Base-by-base conservation (phyloP, 2,797 vertebrate genomes). In the Propithecus perrieri region DNA sequence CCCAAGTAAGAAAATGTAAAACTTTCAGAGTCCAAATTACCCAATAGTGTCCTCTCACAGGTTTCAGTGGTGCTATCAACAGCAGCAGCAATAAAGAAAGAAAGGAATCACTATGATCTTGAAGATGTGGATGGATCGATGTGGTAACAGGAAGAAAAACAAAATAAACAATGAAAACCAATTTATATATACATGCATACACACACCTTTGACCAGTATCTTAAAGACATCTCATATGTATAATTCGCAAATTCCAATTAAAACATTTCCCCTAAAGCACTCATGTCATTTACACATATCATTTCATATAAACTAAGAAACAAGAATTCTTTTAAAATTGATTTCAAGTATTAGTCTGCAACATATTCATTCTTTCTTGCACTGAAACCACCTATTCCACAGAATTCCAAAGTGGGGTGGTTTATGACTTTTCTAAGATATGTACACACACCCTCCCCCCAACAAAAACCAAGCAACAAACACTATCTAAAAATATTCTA, bases 401-500 rank as follows among this genome's bases (percentile, higher is more conserved):
- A 84, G 55, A 87, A 83, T 87, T 55, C 72, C 59, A 65, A 87
- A 92, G 35, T 24, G 6, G 13, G 33, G n/a, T 26, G 11, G 80
- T 81, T 53, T 46, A 55, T 7, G 12, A 63, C n/a, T 76, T 88
- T 59, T 91, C 63, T 18, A 74, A 95, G 46, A 78, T 33, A 79
- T 13, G 24, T 4, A 75, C 50, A 46, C 1, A 81, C 38, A 55
- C 1, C 35, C 13, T 43, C 8, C 35, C 18, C 67, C 9, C 2
- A 65, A 69, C 26, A 67, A 76, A 95, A 95, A 76, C 13, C 67
- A 74, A 33, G 43, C 35, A 85, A 81, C 67, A 83, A 95, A 85
- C 8, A 6, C 38, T 50, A 79, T 7, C 46, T 86, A 94, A 93
- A 95, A 93, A 80, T 38, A 95, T 28, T 46, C n/a, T 0, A 79